Percentiles rank a stretch among this genome's conserved stretches.
Conservation (phyloP, 2,888 invertebrate genomes). For the Chironomus riparius region DNA sequence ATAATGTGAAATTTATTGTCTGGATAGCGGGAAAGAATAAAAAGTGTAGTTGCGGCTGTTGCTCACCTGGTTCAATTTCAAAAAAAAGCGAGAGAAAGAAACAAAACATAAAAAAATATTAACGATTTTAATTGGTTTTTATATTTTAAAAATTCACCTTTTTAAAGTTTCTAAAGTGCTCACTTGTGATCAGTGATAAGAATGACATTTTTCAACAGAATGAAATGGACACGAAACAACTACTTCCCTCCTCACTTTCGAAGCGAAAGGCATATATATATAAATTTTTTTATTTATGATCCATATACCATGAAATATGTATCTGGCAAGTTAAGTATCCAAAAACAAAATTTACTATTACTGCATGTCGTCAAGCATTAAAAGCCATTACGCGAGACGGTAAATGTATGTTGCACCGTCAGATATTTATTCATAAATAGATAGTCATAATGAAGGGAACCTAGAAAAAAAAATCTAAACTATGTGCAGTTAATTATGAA, state of each 20-base stretch:
- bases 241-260: not conserved
- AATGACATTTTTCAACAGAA: conserved; percentile 7
- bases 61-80: not conserved
- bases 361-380: conserved; percentile 24
- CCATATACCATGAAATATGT: conserved; percentile 23
- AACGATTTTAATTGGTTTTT: conserved; percentile 7
- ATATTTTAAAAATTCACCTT: not conserved
- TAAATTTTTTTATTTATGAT: conserved; percentile 15
- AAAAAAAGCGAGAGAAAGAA: not conserved
- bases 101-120: not conserved
- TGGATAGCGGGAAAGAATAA: conserved; percentile 3
- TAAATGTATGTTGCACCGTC: conserved; percentile 4
- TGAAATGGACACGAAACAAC: not conserved
- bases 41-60: not conserved
- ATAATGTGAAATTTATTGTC: conserved; percentile 19
- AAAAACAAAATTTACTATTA: conserved; percentile 2
- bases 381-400: conserved; percentile 19
- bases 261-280: no score
- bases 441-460: not conserved
- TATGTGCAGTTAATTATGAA: conserved; percentile 15
- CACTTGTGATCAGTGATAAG: conserved; percentile 13
- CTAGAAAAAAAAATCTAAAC: conserved; percentile 17
- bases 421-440: not conserved
- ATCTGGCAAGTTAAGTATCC: not conserved
- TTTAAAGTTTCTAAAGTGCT: not conserved